Evolutionary conservation across 1,140 invertebrate genomes (phyloP).

Genomic region (Diplogasteroides magnus): DNA sequence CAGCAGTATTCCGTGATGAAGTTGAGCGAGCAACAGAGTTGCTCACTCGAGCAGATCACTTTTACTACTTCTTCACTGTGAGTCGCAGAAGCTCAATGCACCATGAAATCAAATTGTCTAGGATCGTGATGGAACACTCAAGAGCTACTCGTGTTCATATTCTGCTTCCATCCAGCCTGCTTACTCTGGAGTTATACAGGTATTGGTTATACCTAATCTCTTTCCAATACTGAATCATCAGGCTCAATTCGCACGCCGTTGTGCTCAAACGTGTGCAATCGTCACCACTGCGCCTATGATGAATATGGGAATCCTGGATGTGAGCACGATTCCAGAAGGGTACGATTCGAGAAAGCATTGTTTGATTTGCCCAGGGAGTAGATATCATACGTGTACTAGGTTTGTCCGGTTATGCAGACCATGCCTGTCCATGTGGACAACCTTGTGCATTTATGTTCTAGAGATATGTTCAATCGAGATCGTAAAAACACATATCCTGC

Average conservation of each 20-base stretch:
- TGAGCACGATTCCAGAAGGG: slow-evolving; percentile 50
- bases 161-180: slow-evolving; percentile 50
- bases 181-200: slow-evolving; percentile 54
- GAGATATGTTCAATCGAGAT: no score
- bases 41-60: slow-evolving; percentile 50
- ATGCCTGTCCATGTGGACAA: no score
- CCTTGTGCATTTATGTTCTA: no score
- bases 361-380: no score
- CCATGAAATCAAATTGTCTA: neutral
- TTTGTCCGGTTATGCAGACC: no score
- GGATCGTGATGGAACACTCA: slow-evolving; percentile 52
- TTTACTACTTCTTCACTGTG: slow-evolving; percentile 53
- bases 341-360: no score
- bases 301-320: slow-evolving; percentile 48
- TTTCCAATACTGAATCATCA: slow-evolving; percentile 19
- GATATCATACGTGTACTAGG: no score
- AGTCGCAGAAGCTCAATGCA: neutral
- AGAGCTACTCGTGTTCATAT: slow-evolving; percentile 52
- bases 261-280: slow-evolving; percentile 55
- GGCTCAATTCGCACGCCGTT: slow-evolving; percentile 53
- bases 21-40: slow-evolving; percentile 42
- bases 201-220: neutral
- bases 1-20: slow-evolving; percentile 56
- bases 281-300: slow-evolving; percentile 54
- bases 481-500: no score